Conservation (phyloP, 2,797 vertebrate genomes). For the Periophthalmus magnuspinnatus region DNA sequence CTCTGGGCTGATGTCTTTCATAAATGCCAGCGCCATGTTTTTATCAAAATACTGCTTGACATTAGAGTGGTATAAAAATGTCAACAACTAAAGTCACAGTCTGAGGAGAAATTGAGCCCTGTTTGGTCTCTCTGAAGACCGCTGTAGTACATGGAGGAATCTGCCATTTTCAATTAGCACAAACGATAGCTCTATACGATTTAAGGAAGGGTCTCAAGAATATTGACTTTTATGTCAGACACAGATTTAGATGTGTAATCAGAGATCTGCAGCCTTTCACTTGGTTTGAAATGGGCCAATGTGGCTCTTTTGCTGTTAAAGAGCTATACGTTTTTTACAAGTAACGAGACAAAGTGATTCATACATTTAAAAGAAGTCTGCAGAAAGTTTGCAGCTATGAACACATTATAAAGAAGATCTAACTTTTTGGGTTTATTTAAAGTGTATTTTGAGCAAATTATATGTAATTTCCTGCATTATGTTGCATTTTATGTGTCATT, state of each 20-base stretch:
- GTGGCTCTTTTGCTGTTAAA: too few species aligned
- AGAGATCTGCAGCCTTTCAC: too few species aligned
- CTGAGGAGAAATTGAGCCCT: background rate
- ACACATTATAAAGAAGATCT: too few species aligned
- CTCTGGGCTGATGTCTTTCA: constrained; percentile 13
- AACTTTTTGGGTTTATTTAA: too few species aligned
- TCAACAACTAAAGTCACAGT: constrained; percentile 6
- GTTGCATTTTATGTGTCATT: too few species aligned
- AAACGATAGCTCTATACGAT: background rate
- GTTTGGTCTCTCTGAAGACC: background rate
- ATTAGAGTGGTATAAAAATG: constrained; percentile 10
- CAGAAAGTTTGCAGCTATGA: too few species aligned
- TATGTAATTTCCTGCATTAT: too few species aligned
- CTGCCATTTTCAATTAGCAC: constrained; percentile 1
- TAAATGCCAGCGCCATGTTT: constrained; percentile 14
- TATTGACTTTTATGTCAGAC: background rate
- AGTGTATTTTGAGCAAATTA: too few species aligned
- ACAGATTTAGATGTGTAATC: background rate
- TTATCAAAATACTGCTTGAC: constrained; percentile 12
- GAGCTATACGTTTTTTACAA: too few species aligned
- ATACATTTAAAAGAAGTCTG: too few species aligned
- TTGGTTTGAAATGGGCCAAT: too few species aligned
- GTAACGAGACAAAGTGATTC: too few species aligned
- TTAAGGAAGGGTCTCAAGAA: background rate
- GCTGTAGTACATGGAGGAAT: background rate